Conservation (phyloP, 2,888 invertebrate species). For the Conus canariensis region DNA sequence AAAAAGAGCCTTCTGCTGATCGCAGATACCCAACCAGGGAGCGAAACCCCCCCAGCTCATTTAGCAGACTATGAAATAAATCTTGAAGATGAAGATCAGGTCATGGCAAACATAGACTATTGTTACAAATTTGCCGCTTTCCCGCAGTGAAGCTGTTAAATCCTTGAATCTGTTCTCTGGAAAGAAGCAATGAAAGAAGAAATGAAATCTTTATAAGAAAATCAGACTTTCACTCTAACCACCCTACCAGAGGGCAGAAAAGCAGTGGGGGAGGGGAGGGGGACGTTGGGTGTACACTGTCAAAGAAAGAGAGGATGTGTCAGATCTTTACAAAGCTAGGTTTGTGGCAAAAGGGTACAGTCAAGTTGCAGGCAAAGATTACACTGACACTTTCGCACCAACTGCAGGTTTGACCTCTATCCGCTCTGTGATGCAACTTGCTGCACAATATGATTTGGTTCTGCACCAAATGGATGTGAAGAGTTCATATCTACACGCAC, state of each 20-base stretch:
- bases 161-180: slow-evolving; percentile 32
- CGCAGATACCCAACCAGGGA: not conserved
- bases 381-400: not conserved
- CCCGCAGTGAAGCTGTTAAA: slow-evolving; percentile 40
- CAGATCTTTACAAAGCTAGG: not conserved
- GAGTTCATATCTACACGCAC: not conserved
- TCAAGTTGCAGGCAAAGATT: slow-evolving; percentile 40
- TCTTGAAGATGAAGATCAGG: slow-evolving; percentile 39
- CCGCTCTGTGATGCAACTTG: not conserved
- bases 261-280: not conserved
- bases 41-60: not conserved
- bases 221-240: slow-evolving; percentile 40
- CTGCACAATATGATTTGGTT: not conserved
- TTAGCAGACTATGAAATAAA: slow-evolving; percentile 1
- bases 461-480: slow-evolving; percentile 18
- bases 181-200: slow-evolving; percentile 49
- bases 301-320: not conserved
- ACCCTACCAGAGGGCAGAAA: not conserved
- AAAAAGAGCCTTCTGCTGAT: not conserved
- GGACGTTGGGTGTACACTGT: not conserved
- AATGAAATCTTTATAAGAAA: slow-evolving; percentile 47
- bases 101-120: slow-evolving; percentile 45
- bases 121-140: slow-evolving; percentile 46
- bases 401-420: not conserved
- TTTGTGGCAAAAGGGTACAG: slow-evolving; percentile 42